phyloP scores from a whole-genome alignment of 2,888 invertebrate species.

The Yponomeuta sedellus region DNA sequence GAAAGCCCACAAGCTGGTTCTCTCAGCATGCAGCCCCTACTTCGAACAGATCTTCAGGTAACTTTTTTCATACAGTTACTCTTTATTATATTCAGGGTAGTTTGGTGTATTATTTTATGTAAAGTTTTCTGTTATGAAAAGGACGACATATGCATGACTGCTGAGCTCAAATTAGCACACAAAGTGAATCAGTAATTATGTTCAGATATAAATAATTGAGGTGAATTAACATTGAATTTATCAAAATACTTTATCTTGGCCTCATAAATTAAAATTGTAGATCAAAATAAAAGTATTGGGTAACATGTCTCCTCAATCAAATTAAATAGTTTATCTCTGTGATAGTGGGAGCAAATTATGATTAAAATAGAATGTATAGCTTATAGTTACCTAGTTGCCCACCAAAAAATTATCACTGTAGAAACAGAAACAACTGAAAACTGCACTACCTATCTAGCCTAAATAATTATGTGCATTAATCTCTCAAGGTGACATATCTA shows the following conservation, averaged over 20 bases:
- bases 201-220: not conserved
- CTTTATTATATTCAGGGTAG: no score
- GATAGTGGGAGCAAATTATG: not conserved
- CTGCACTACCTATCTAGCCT: no score
- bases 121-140: not conserved
- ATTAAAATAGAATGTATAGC: no score
- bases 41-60: slow-evolving; percentile 84
- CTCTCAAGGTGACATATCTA: no score
- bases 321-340: not conserved
- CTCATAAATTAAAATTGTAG: not conserved
- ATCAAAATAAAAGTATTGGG: not conserved
- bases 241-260: not conserved
- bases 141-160: not conserved
- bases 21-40: slow-evolving; percentile 86
- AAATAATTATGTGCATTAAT: no score
- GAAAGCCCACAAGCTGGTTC: slow-evolving; percentile 82
- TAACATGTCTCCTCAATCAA: not conserved
- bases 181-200: not conserved
- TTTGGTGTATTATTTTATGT: not conserved
- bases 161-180: no score
- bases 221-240: not conserved
- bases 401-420: no score
- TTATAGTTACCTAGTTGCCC: no score
- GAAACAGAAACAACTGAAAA: no score
- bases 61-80: not conserved